These are phyloP conservation scores for Ctenopoma kingsleyae DNA, from an alignment of 2,797 vertebrate genomes.

Conservation along the genomic window DNA sequence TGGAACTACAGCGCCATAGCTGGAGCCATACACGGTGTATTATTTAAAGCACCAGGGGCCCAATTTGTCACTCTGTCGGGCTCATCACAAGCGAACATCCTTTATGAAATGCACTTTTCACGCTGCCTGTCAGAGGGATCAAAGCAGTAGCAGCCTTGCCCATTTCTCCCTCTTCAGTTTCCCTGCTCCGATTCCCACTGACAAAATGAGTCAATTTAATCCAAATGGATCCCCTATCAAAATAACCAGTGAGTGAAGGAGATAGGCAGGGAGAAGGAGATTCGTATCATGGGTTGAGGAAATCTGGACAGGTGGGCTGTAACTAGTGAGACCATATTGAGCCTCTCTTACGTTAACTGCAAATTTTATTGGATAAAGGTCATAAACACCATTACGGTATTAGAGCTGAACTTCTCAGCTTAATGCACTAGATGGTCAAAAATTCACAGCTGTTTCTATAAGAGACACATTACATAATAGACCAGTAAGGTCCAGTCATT, in stretches of 20 bases:
- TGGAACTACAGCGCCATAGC: slow-evolving; percentile 54
- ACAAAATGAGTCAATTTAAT: slow-evolving; percentile 86
- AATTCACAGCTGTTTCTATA: not conserved
- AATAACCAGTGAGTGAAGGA: slow-evolving; percentile 58
- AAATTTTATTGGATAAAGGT: slow-evolving; percentile 34
- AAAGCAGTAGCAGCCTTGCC: slow-evolving; percentile 74
- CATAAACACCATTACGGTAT: slow-evolving; percentile 29
- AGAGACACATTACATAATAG: too few species aligned
- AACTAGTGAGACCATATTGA: slow-evolving; percentile 35
- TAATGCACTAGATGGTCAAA: slow-evolving; percentile 12
- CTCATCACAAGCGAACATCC: slow-evolving; percentile 82
- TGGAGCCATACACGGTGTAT: slow-evolving; percentile 74
- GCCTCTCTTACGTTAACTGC: slow-evolving; percentile 41
- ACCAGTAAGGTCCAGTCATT: too few species aligned
- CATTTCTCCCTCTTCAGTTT: slow-evolving; percentile 64
- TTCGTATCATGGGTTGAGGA: slow-evolving; percentile 49
- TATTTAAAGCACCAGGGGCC: slow-evolving; percentile 83
- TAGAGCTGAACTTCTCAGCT: slow-evolving; percentile 21
- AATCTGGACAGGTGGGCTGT: slow-evolving; percentile 61
- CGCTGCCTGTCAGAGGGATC: slow-evolving; percentile 79
- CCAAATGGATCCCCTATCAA: slow-evolving; percentile 76
- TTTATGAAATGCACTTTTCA: slow-evolving; percentile 86
- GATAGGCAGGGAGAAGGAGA: slow-evolving; percentile 51
- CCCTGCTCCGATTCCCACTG: slow-evolving; percentile 70
- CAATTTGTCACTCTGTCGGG: slow-evolving; percentile 82